A percentile compares a stretch with the other conserved stretches of the same genome.
Conservation (phyloP, 1,140 invertebrate genomes). For the Copidosoma floridanum region DNA sequence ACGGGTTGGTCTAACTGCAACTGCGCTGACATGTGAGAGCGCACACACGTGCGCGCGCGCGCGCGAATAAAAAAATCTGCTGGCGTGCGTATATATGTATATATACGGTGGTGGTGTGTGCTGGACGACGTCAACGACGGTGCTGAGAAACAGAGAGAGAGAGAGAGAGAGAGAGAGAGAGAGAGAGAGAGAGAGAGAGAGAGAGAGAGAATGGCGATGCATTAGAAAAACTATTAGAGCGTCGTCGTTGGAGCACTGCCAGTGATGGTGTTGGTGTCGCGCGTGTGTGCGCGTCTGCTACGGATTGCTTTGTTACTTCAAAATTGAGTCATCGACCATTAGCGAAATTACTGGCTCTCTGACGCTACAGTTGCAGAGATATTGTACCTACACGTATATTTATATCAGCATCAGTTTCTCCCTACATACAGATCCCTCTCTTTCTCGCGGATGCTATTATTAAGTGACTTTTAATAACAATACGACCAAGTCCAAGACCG, state of each 20-base stretch:
- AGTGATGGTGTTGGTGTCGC: neutral
- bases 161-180: neutral
- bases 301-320: neutral
- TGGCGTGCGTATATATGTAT: neutral
- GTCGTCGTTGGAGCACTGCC: neutral
- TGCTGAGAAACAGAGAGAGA: neutral
- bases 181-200: neutral
- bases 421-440: too few relatives aligned
- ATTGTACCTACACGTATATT: too few relatives aligned
- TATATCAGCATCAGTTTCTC: too few relatives aligned
- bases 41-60: neutral
- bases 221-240: constrained; percentile 7
- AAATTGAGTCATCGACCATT: constrained; percentile 13
- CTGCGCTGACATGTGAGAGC: too few relatives aligned
- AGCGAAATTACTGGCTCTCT: constrained; percentile 4
- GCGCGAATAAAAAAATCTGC: constrained; percentile 4
- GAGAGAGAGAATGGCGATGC: neutral
- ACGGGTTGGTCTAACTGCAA: too few relatives aligned
- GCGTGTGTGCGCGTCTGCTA: neutral
- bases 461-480: too few relatives aligned
- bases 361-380: too few relatives aligned
- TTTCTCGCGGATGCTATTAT: too few relatives aligned
- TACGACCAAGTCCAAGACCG: too few relatives aligned
- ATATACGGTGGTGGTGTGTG: neutral
- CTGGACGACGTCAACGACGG: neutral